These are phyloP conservation scores for Drosophila saltans DNA, from an alignment of 1,140 invertebrate genomes.

Conservation along the genomic window DNA sequence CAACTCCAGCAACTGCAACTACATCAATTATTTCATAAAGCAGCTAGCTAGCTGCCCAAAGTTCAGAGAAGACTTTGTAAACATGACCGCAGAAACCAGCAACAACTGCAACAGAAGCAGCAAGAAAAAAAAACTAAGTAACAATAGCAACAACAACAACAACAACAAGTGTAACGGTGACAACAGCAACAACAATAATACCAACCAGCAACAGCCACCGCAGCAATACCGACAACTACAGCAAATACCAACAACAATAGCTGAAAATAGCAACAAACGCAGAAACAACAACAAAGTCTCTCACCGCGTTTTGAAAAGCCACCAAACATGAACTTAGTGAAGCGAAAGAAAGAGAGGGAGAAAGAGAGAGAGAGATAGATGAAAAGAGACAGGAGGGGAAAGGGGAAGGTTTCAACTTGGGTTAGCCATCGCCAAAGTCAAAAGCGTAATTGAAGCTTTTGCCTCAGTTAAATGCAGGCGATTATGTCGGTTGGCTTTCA, in stretches of 20 bases:
- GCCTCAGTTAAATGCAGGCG: constrained; percentile 70
- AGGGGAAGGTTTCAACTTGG: background rate
- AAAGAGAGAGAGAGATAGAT: background rate
- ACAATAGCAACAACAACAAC: constrained; percentile 14
- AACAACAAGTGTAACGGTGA: constrained; percentile 5
- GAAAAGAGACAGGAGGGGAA: background rate
- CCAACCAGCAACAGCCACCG: background rate
- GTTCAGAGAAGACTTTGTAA: constrained; percentile 11
- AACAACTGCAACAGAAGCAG: constrained; percentile 14
- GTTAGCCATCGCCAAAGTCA: constrained; percentile 49
- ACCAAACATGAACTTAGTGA: constrained; percentile 44
- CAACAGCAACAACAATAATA: constrained; percentile 16
- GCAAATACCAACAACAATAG: constrained; percentile 1
- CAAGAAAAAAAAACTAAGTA: no score
- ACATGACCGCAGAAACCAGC: constrained; percentile 31
- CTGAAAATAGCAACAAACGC: background rate
- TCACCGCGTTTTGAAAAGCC: constrained; percentile 50
- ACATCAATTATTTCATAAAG: constrained; percentile 5
- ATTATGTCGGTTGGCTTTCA: constrained; percentile 75
- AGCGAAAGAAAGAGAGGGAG: no score
- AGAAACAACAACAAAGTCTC: background rate
- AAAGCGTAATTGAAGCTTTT: constrained; percentile 75
- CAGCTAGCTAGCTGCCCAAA: background rate
- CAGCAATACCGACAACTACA: background rate
- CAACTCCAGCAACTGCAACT: background rate